Base-by-base conservation (phyloP, 2,797 vertebrate species). In the Chelon auratus region DNA sequence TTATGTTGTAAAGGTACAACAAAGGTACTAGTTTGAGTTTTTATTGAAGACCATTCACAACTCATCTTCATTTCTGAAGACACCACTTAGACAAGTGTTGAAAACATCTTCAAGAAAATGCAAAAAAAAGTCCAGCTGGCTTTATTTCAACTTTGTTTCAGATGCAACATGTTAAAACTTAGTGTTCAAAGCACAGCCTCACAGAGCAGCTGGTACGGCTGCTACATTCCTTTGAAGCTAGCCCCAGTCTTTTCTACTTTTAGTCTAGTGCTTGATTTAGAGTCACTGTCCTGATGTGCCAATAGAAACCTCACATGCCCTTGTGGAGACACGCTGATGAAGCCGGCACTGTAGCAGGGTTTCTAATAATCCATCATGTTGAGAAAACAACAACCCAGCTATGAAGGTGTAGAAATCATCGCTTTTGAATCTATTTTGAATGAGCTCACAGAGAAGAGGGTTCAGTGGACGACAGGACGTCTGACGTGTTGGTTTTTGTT, bases 401-500 rank as follows among this genome's bases (percentile, higher is more conserved):
- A 33, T 15, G 48, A 74, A 59, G 6, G 20, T 62, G 58, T 60
- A 62, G 65, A 65, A 47, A 58, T 61, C 18, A 15, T 24, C 61
- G 64, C 12, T 39, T 70, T 69, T 50, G 63, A 78, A 82, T 75
- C 65, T 50, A 26, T 73, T 62, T 45, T 48, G 50, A 54, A 69
- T 52, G 53, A 43, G 67, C 62, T 78, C 40, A 52, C 45, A 50
- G 58, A 68, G 50, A 22, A 55, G 20, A 11, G 37, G 53, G 33
- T 60, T 85, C 62, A 72, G 4, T 37, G 77, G 53, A 66, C 47
- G 74, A 30, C 64, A 72, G 65, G 14, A 71, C n/a, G 54, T 60
- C 55, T 81, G 83, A 81, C 70, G 78, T 80, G 72, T 67, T 51
- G 54, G 17, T 84, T 87, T 45, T 18, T 42, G 3, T 69, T 53